phyloP scores from a whole-genome alignment of 2,797 vertebrate genomes.

The Danio aesculapii region DNA sequence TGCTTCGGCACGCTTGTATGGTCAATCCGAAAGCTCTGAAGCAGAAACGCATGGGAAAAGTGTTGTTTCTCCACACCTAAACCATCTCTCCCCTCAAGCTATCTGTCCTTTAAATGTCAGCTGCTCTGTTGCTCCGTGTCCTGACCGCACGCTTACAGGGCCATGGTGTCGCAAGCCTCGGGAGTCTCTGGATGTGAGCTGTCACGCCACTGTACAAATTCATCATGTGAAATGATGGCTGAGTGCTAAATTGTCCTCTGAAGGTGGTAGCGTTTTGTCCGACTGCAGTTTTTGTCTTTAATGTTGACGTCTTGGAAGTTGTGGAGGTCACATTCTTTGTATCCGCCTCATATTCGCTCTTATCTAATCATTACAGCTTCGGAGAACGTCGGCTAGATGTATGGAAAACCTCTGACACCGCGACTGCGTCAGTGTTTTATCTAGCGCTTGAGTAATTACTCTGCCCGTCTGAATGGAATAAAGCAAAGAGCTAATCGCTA shows the following conservation, averaged over 20 bases:
- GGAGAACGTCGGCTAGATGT: conserved; percentile 31
- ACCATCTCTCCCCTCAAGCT: conserved; percentile 39
- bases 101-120: conserved; percentile 53
- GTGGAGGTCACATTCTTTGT: conserved; percentile 24
- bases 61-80: conserved; percentile 74
- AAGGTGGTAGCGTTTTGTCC: not conserved
- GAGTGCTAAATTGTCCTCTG: not conserved
- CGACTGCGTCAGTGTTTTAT: conserved; percentile 16
- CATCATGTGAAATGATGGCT: not conserved
- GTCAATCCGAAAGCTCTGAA: conserved; percentile 63
- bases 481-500: conserved; percentile 30
- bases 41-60: conserved; percentile 68
- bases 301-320: not conserved
- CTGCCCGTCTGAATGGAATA: conserved; percentile 3
- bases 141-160: not conserved
- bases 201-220: conserved; percentile 10
- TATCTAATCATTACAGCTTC: conserved; percentile 40
- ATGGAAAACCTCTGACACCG: conserved; percentile 25
- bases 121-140: not conserved
- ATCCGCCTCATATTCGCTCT: conserved; percentile 22
- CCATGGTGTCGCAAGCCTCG: conserved; percentile 5
- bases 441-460: conserved; percentile 39
- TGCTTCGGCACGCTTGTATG: conserved; percentile 51
- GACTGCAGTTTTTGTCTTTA: conserved; percentile 6
- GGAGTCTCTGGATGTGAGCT: not conserved